Evolutionary conservation across 2,797 vertebrate genomes (phyloP), one percentile per base, ranked within the genome.

Genomic region (Bovichtus diacanthus): DNA sequence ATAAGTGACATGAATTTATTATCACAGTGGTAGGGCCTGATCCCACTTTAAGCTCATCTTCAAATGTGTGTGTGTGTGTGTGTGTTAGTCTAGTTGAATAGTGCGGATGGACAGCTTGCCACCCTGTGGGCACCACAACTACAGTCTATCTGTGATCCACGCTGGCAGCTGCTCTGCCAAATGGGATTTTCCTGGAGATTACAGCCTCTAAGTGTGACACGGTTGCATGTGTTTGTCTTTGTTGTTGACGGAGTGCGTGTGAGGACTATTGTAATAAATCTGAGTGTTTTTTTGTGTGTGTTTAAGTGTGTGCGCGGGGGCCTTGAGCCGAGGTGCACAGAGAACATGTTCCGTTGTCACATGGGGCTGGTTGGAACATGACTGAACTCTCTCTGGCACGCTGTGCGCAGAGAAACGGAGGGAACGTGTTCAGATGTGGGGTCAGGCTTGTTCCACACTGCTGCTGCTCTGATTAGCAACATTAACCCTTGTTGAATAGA

Each of bases 131-230:
- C 88, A 90, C 88, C 92, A 78, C 76, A 68, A 90, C 89, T 85
- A 75, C 89, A 81, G 75, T 70, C 90, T 91, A 85, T 87, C 85
- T 90, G 90, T 92, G 94, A 95, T 93, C 93, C 92, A 90, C 59
- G 73, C 91, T 91, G 92, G 93, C 95, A 95, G 94, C 92, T 95
- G 94, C 92, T 94, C 90, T 88, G 88, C 94, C 94, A 95, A 95
- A 95, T 93, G 94, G 93, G 95, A 94, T 95, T 95, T 93, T 95
- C 92, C 89, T 93, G 92, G 87, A 94, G 94, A 94, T 95, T 94
- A 95, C 87, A 88, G 93, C 87, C 89, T 93, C 81, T 88, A 90
- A 91, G 90, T 91, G 89, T 88, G 89, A 91, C 90, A 90, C 70
- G 78, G 87, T 87, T 39, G 84, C 88, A 85, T 92, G 90, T 94